Percentiles rank a stretch among this genome's conserved stretches.
Conservation (phyloP, 2,797 vertebrate species). For the Champsocephalus gunnari region DNA sequence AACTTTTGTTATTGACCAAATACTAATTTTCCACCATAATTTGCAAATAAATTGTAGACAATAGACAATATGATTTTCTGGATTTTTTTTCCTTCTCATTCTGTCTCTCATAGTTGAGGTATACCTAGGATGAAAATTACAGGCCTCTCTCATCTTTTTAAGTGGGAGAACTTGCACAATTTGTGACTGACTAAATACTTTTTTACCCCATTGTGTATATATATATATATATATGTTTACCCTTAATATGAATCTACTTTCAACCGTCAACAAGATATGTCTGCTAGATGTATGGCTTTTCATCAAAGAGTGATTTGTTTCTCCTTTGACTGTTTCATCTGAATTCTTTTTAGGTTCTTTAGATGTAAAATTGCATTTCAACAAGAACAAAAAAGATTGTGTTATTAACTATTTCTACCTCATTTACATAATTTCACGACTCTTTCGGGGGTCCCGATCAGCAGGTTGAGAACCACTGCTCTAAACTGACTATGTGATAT, state of each 20-base stretch:
- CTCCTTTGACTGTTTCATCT: neutral
- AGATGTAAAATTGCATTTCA: neutral
- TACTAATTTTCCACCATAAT: too few species aligned
- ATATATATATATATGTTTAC: neutral
- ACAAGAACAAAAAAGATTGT: neutral
- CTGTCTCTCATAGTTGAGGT: too few species aligned
- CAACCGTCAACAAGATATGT: neutral
- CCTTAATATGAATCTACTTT: neutral
- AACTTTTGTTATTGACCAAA: too few species aligned
- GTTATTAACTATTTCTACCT: neutral
- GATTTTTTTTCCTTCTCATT: too few species aligned
- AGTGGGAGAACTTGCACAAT: too few species aligned
- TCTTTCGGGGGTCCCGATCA: neutral
- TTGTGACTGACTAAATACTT: too few species aligned
- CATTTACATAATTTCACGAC: neutral
- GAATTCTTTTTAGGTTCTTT: neutral
- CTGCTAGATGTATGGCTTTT: neutral
- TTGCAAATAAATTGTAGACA: too few species aligned
- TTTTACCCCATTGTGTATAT: too few species aligned
- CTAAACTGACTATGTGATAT: neutral
- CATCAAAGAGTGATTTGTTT: conserved; percentile 1
- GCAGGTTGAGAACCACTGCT: neutral
- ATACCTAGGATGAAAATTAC: too few species aligned
- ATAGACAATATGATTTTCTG: too few species aligned
- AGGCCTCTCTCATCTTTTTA: too few species aligned